Evolutionary conservation across 2,113 vertebrate genomes (phyloP).

Genomic region (Seriola dumerili): DNA sequence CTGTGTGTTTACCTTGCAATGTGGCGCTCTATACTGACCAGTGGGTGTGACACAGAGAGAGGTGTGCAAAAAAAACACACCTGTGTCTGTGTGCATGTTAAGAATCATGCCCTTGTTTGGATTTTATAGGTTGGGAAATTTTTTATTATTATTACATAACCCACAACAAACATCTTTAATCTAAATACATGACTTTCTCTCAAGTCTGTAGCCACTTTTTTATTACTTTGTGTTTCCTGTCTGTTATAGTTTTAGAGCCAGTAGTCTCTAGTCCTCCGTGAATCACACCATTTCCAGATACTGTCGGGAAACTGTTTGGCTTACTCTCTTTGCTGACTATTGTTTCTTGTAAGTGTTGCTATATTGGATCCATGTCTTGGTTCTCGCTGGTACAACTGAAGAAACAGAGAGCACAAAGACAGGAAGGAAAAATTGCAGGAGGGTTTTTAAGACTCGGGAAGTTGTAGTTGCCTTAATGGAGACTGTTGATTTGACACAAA

Average conservation of each 20-base stretch:
- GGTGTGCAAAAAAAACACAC: not conserved
- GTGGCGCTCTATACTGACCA: not conserved
- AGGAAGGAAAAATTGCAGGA: conserved; percentile 51
- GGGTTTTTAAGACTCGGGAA: conserved; percentile 58
- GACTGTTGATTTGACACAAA: conserved; percentile 35
- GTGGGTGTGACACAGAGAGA: not conserved
- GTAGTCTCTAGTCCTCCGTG: not conserved
- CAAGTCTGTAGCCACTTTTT: not conserved
- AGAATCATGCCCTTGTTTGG: not conserved
- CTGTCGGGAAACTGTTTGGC: not conserved
- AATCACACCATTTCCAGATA: not conserved
- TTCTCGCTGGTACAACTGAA: not conserved
- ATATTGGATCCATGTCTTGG: conserved; percentile 10
- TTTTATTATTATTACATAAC: no score
- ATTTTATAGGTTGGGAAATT: no score
- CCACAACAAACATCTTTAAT: not conserved
- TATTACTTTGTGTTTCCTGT: not conserved
- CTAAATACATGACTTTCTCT: not conserved
- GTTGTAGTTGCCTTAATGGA: conserved; percentile 39
- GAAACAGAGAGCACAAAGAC: conserved; percentile 56
- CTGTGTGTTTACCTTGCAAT: not conserved
- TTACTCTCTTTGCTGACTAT: not conserved
- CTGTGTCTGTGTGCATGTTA: not conserved
- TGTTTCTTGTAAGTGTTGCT: conserved; percentile 15
- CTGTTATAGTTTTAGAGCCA: not conserved